Conservation (phyloP, 2,797 vertebrate species). For the Oryzias dopingdopingensis region DNA sequence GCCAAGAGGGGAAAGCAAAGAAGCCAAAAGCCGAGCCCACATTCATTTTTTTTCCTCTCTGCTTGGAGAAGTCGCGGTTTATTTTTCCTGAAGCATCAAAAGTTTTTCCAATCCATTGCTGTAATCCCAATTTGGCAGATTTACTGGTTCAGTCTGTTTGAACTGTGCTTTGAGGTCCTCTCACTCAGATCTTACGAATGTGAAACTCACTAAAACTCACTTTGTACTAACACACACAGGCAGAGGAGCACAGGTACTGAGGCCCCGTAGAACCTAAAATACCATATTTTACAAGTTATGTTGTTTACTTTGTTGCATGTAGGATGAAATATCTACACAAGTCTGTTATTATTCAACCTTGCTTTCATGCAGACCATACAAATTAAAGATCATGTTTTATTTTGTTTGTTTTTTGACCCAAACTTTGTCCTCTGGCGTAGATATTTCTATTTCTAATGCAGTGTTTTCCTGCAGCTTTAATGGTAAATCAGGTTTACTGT, state of each 20-base stretch:
- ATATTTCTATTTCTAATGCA: background rate
- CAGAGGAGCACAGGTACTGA: constrained; percentile 13
- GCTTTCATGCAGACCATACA: constrained; percentile 2
- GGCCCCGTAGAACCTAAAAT: constrained; percentile 3
- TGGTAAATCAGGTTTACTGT: background rate
- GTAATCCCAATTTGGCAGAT: constrained; percentile 34
- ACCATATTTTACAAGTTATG: constrained; percentile 2
- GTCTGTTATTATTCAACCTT: constrained; percentile 20
- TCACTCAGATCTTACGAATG: constrained; percentile 21
- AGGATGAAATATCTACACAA: constrained; percentile 18
- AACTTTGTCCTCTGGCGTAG: background rate
- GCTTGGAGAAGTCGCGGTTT: constrained; percentile 23
- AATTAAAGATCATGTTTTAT: constrained; percentile 17
- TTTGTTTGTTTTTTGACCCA: background rate
- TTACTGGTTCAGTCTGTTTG: constrained; percentile 25
- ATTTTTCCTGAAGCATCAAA: constrained; percentile 46
- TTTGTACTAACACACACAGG: constrained; percentile 9
- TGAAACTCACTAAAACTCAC: constrained; percentile 25
- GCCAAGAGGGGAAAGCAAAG: constrained; percentile 32
- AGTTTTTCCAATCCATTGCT: constrained; percentile 24
- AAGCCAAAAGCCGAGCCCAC: constrained; percentile 17
- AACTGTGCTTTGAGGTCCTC: constrained; percentile 25
- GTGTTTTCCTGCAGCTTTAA: background rate
- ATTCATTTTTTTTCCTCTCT: constrained; percentile 33
- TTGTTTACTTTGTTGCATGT: constrained; percentile 1